Evolutionary conservation across 2,888 invertebrate species (phyloP).

Genomic region (Molanna angustata): DNA sequence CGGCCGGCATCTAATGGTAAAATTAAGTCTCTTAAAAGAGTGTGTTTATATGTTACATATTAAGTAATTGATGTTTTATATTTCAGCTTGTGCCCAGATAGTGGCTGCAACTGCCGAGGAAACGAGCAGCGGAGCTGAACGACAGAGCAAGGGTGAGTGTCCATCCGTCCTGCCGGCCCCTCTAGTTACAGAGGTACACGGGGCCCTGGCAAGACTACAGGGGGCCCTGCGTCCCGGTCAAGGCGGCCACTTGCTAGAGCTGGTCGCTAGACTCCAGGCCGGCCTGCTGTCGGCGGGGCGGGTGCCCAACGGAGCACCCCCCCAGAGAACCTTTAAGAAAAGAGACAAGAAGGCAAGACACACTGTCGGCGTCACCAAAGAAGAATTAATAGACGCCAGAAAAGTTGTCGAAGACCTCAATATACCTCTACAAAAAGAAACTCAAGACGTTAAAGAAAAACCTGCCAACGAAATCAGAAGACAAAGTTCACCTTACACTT

Average conservation of each 20-base stretch:
- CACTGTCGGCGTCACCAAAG: slow-evolving; percentile 79
- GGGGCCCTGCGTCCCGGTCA: slow-evolving; percentile 62
- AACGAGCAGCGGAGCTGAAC: slow-evolving; percentile 40
- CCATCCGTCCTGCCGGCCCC: slow-evolving; percentile 42
- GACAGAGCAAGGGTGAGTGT: slow-evolving; percentile 67
- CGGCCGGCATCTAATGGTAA: too few relatives aligned
- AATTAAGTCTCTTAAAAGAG: too few relatives aligned
- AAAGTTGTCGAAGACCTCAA: slow-evolving; percentile 68
- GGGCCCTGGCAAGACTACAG: slow-evolving; percentile 71
- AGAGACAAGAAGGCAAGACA: slow-evolving; percentile 68
- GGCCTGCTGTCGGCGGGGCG: slow-evolving; percentile 45
- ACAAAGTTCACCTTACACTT: slow-evolving; percentile 38
- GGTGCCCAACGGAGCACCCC: slow-evolving; percentile 39
- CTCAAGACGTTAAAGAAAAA: slow-evolving; percentile 24
- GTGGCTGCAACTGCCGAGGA: slow-evolving; percentile 50
- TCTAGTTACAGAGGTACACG: slow-evolving; percentile 73
- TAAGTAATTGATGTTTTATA: slow-evolving; percentile 2
- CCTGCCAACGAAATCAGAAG: slow-evolving; percentile 32
- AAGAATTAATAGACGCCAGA: slow-evolving; percentile 77
- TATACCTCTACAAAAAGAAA: slow-evolving; percentile 41
- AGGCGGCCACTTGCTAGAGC: slow-evolving; percentile 61
- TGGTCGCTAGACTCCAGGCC: slow-evolving; percentile 69
- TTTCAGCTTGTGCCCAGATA: slow-evolving; percentile 51
- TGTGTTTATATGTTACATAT: too few relatives aligned
- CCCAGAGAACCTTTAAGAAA: slow-evolving; percentile 50